Evolutionary conservation across 2,888 invertebrate genomes (phyloP), one percentile per base, ranked within the genome.

Genomic region (Nemotelus pantherinus): DNA sequence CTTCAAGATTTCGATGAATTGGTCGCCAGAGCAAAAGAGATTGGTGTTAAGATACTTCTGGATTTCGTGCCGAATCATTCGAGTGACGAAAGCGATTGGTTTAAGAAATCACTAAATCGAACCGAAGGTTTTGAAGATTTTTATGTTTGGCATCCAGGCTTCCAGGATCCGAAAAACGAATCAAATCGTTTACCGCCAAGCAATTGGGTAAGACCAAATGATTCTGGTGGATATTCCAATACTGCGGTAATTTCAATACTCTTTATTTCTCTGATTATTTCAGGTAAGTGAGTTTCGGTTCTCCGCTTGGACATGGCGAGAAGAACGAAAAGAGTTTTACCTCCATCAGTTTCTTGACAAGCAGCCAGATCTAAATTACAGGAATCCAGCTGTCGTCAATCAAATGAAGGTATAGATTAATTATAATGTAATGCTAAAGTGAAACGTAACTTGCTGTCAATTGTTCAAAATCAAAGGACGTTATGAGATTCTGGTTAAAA

Each of bases 61-160:
- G 93, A 93, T 83, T 91, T 92, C 80, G 93, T 93, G 39, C 93
- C 93, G 3, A 93, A 93, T 85, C 95, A 95, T 82, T 90, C 92
- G 1, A 95, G 95, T 80, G 91, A 94, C 83, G 89, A 94, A 83
- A 94, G 95, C 83, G 90, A 91, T 63, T 98, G 97, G 97, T 98
- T 98, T 85, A 86, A 89, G 77, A 90, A 91, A 81, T 95, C 96
- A 7, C 87, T 91, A 6, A 88, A 89, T 39, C 88, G 89, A 6
- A 89, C 90, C 74, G 88, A 90, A 0, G 90, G 89, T 0, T 76
- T 39, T 25, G 91, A 90, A 55, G 91, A 95, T 82, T 95, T 90
- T 83, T 95, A 94, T 84, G 86, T 94, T 0, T 95, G 95, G 95
- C 89, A 89, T 57, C 89, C 93, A 64, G 90, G 90, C 0, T 84